phyloP scores from a whole-genome alignment of 2,113 vertebrate genomes.

The Psilopsiagon aurifrons region DNA sequence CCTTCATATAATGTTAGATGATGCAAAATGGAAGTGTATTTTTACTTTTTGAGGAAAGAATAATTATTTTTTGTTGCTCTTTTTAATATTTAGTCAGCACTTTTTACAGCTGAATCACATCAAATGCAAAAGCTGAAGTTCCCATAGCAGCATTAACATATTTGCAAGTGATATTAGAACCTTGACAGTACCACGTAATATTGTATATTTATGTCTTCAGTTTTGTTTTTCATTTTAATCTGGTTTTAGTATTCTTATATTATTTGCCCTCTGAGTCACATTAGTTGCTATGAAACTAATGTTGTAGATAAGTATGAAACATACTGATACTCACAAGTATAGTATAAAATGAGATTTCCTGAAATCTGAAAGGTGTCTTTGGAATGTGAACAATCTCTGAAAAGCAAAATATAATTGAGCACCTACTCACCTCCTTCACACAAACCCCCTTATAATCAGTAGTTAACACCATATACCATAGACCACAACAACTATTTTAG shows the following conservation, averaged over 20 bases:
- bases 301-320: not conserved
- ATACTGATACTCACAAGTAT: not conserved
- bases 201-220: not conserved
- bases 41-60: not conserved
- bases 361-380: not conserved
- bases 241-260: not conserved
- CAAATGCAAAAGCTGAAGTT: slow-evolving; percentile 8
- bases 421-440: not conserved
- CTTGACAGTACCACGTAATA: not conserved
- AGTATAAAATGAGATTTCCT: not conserved
- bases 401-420: not conserved
- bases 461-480: not conserved
- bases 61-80: not conserved
- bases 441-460: not conserved
- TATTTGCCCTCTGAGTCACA: not conserved
- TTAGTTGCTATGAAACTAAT: not conserved
- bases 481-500: not conserved
- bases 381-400: not conserved
- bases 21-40: not conserved
- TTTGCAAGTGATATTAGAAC: not conserved
- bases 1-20: not conserved
- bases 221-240: not conserved
- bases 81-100: not conserved
- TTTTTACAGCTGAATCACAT: not conserved
- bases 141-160: slow-evolving; percentile 5